Evolutionary conservation across 2,888 invertebrate species (phyloP).

Genomic region (Aleiodes alternator): DNA sequence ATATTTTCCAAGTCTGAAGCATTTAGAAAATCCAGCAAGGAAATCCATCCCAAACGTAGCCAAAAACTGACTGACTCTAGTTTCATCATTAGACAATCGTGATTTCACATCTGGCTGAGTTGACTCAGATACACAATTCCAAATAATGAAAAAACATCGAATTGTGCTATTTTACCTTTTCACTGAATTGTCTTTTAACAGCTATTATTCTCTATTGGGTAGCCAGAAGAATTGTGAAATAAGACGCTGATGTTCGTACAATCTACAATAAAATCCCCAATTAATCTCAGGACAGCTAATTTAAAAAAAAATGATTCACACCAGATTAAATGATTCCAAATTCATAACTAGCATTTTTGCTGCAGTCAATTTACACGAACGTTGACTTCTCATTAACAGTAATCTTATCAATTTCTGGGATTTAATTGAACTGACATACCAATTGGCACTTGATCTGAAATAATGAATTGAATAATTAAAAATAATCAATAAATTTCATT

Average conservation of each 20-base stretch:
- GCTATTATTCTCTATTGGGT: not conserved
- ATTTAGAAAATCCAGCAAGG: no score
- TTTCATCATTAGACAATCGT: no score
- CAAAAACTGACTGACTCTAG: no score
- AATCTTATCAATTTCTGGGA: slow-evolving; percentile 11
- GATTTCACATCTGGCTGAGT: no score
- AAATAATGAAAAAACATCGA: no score
- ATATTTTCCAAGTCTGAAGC: no score
- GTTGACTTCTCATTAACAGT: slow-evolving; percentile 16
- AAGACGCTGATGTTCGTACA: slow-evolving; percentile 14
- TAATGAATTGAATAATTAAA: no score
- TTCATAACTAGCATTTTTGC: slow-evolving; percentile 18
- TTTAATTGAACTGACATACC: slow-evolving; percentile 14
- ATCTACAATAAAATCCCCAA: not conserved
- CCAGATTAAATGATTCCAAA: slow-evolving; percentile 4
- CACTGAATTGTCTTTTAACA: not conserved
- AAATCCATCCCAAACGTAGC: no score
- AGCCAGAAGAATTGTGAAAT: slow-evolving; percentile 17
- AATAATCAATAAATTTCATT: not conserved
- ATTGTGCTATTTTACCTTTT: no score
- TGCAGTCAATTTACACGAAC: slow-evolving; percentile 1
- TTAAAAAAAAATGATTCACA: not conserved
- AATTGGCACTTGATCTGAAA: not conserved
- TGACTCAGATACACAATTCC: no score
- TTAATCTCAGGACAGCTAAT: not conserved